Conservation (phyloP, 2,888 invertebrate species). For the Thalpophila matura region DNA sequence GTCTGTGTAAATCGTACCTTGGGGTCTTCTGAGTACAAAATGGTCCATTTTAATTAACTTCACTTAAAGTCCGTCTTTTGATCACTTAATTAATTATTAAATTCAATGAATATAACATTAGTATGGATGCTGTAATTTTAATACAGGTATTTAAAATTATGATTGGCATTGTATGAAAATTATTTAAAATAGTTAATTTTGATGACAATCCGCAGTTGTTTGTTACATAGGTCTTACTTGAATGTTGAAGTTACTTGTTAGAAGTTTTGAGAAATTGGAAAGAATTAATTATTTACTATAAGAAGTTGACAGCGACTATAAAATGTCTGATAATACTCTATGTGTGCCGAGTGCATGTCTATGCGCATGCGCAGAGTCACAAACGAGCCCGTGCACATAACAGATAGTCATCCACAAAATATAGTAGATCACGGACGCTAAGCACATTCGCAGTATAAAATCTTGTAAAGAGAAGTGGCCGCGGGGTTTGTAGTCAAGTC, state of each 20-base stretch:
- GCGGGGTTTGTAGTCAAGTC: constrained; percentile 13
- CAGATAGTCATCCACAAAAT: constrained; percentile 63
- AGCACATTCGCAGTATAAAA: constrained; percentile 68
- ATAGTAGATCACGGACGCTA: constrained; percentile 72
- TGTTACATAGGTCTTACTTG: constrained; percentile 11
- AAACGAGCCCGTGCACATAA: constrained; percentile 55
- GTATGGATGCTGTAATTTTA: constrained; percentile 12
- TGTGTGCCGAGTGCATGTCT: constrained; percentile 5
- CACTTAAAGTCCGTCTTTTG: constrained; percentile 19
- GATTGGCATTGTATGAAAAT: constrained; percentile 30
- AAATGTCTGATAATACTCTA: constrained; percentile 30
- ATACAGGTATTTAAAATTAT: too few relatives aligned
- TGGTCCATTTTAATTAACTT: constrained; percentile 24
- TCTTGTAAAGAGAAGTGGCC: constrained; percentile 60
- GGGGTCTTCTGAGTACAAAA: constrained; percentile 44
- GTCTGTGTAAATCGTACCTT: too few relatives aligned
- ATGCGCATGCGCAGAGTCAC: neutral
- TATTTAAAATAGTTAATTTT: constrained; percentile 5
- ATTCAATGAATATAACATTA: constrained; percentile 4
- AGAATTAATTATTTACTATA: neutral
- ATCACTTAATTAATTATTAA: constrained; percentile 7
- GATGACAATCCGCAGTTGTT: constrained; percentile 11
- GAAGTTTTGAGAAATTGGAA: constrained; percentile 4
- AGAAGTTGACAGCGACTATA: constrained; percentile 10
- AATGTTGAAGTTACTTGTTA: constrained; percentile 26